Conservation (phyloP, 1,140 invertebrate genomes). For the Drosophila santomea region DNA sequence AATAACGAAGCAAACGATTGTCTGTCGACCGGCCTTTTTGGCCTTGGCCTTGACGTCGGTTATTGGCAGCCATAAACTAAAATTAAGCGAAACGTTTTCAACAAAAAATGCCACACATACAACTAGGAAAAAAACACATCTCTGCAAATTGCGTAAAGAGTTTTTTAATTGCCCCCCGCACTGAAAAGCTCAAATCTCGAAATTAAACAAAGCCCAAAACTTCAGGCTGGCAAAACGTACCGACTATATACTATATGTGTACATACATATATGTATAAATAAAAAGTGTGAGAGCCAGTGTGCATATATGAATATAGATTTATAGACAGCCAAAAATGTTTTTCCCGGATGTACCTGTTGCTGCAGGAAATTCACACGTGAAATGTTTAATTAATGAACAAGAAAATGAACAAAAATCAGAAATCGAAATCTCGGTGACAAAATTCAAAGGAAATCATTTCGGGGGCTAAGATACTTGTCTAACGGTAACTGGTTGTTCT, state of each 20-base stretch:
- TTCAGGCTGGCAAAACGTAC: constrained; percentile 1
- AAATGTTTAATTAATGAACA: constrained; percentile 63
- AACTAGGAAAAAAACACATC: constrained; percentile 27
- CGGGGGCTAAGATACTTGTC: constrained; percentile 32
- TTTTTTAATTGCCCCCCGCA: constrained; percentile 52
- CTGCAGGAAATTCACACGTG: constrained; percentile 69
- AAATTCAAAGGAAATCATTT: constrained; percentile 7
- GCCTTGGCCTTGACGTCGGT: constrained; percentile 64
- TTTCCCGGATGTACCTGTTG: constrained; percentile 50
- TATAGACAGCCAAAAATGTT: constrained; percentile 21
- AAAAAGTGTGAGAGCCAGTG: constrained; percentile 47
- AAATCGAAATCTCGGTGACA: constrained; percentile 8
- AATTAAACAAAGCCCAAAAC: constrained; percentile 1
- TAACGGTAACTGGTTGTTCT: constrained; percentile 31
- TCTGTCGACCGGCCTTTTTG: constrained; percentile 37
- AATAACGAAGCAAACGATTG: constrained; percentile 46
- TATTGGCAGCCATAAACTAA: constrained; percentile 67
- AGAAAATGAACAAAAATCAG: constrained; percentile 29
- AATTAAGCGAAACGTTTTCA: constrained; percentile 55
- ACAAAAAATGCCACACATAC: constrained; percentile 8
- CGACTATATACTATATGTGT: background rate
- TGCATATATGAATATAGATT: constrained; percentile 41
- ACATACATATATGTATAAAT: background rate
- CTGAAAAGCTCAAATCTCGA: constrained; percentile 2
- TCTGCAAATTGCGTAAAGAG: constrained; percentile 61